phyloP scores from a whole-genome alignment of 2,888 invertebrate genomes.

The Cerceris rybyensis region DNA sequence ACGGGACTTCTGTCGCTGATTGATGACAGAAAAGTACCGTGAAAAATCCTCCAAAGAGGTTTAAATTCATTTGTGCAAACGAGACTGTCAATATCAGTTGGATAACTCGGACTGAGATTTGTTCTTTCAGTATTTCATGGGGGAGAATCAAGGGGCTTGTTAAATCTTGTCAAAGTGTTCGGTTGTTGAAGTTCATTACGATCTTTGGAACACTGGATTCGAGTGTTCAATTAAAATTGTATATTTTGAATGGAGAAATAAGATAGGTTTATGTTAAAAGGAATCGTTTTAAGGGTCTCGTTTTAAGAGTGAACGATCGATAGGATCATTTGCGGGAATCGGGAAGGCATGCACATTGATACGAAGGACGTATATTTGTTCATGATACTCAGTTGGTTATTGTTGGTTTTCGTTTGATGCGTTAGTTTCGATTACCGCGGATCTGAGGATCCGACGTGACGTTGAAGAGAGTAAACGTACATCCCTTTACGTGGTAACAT shows the following conservation, averaged over 20 bases:
- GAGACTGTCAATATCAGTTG: background rate
- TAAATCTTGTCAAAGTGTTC: too few relatives aligned
- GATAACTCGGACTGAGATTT: background rate
- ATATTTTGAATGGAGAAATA: too few relatives aligned
- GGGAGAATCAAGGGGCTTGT: too few relatives aligned
- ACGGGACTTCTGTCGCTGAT: slow-evolving; percentile 9
- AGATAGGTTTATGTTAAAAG: too few relatives aligned
- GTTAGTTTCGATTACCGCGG: slow-evolving; percentile 35
- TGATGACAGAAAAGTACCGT: slow-evolving; percentile 47
- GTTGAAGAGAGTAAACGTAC: slow-evolving; percentile 5
- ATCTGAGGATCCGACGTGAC: slow-evolving; percentile 51
- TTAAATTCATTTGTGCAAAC: background rate
- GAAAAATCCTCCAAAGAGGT: background rate
- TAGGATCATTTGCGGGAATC: background rate
- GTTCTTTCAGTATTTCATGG: too few relatives aligned
- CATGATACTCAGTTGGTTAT: slow-evolving; percentile 13
- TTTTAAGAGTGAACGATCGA: background rate
- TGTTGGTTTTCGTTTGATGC: slow-evolving; percentile 33
- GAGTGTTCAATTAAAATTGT: too few relatives aligned
- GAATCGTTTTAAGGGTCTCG: too few relatives aligned
- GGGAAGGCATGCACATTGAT: slow-evolving; percentile 1
- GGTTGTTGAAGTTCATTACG: too few relatives aligned
- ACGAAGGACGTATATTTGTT: slow-evolving; percentile 16
- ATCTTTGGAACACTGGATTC: too few relatives aligned
- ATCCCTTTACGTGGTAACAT: background rate